A percentile compares a stretch with the other conserved stretches of the same genome.
Evolutionary conservation across 2,888 invertebrate genomes (phyloP).

Genomic region (Drosophila monieri): DNA sequence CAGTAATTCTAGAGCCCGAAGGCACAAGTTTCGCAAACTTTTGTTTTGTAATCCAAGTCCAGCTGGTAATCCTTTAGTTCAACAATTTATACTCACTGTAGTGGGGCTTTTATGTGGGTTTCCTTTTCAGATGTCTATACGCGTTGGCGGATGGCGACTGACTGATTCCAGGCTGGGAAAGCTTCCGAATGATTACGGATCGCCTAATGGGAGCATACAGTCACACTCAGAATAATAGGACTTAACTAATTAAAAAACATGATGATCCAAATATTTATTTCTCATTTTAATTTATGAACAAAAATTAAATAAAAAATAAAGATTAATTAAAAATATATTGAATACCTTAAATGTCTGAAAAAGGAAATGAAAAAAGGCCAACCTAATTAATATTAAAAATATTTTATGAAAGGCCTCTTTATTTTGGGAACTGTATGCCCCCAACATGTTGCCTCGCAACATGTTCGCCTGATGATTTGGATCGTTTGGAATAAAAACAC

Average conservation of each 20-base stretch:
- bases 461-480: conserved; percentile 50
- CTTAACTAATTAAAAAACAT: too few species aligned
- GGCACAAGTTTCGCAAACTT: neutral
- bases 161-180: conserved; percentile 46
- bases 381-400: too few species aligned
- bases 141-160: conserved; percentile 52
- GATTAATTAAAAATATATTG: too few species aligned
- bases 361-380: too few species aligned
- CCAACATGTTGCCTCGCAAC: conserved; percentile 57
- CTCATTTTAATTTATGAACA: too few species aligned
- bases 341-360: too few species aligned
- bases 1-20: conserved; percentile 19
- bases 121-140: conserved; percentile 44
- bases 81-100: conserved; percentile 32
- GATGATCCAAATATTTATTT: too few species aligned
- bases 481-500: conserved; percentile 41
- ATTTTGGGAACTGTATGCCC: neutral
- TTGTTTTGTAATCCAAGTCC: conserved; percentile 8
- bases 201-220: conserved; percentile 39
- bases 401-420: too few species aligned
- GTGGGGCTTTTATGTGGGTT: neutral
- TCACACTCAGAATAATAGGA: too few species aligned
- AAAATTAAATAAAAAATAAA: too few species aligned
- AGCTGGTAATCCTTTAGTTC: conserved; percentile 26
- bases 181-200: conserved; percentile 52